phyloP scores from a whole-genome alignment of 2,888 invertebrate genomes.

The Lochmaea crataegi region DNA sequence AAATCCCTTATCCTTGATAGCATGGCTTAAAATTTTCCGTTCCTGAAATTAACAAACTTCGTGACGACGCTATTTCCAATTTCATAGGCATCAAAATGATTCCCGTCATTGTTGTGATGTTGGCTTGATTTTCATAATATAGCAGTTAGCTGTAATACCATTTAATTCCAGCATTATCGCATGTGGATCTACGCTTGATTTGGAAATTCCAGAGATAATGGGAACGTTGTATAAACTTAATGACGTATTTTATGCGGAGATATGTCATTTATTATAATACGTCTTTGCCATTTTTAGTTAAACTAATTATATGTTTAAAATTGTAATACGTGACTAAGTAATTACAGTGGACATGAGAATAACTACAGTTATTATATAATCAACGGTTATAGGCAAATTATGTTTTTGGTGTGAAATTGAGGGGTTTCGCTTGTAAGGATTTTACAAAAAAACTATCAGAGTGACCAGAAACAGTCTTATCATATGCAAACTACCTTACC shows the following conservation, averaged over 20 bases:
- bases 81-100: background rate
- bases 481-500: no score
- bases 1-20: background rate
- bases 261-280: background rate
- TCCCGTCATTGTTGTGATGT: background rate
- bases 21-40: background rate
- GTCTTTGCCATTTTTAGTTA: background rate
- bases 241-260: conserved; percentile 5
- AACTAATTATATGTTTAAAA: background rate
- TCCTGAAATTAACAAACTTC: background rate
- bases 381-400: background rate
- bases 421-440: no score
- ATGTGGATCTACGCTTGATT: conserved; percentile 7
- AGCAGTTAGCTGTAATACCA: background rate
- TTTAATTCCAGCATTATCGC: conserved; percentile 7
- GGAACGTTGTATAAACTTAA: background rate
- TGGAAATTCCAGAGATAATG: conserved; percentile 9
- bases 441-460: no score
- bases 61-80: background rate
- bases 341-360: background rate
- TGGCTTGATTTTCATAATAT: background rate
- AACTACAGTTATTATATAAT: background rate
- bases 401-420: background rate
- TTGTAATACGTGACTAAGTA: background rate
- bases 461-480: no score